A percentile compares a stretch with the other conserved stretches of the same genome.
phyloP scores from a whole-genome alignment of 1,140 invertebrate species.

The Paracyclopina nana region DNA sequence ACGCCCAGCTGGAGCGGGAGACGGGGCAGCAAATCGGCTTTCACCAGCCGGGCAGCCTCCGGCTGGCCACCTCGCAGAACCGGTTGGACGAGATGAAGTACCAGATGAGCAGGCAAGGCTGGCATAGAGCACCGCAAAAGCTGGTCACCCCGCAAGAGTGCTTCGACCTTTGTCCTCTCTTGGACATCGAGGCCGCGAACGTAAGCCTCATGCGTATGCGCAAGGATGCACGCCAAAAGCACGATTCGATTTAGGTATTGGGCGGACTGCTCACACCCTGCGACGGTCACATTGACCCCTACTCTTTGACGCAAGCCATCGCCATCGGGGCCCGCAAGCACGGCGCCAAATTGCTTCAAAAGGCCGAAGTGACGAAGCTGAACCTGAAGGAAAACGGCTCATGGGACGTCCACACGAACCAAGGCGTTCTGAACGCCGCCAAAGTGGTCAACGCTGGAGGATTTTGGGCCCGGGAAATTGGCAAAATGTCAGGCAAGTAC shows the following conservation, averaged over 20 bases:
- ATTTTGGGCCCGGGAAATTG: slow-evolving; percentile 29
- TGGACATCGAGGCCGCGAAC: slow-evolving; percentile 25
- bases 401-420: slow-evolving; percentile 25
- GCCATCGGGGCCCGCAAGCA: slow-evolving; percentile 25
- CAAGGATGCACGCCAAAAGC: too few relatives aligned
- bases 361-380: slow-evolving; percentile 21
- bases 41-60: slow-evolving; percentile 24
- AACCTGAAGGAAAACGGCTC: slow-evolving; percentile 21
- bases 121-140: slow-evolving; percentile 24
- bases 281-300: slow-evolving; percentile 29
- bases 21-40: slow-evolving; percentile 25
- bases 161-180: slow-evolving; percentile 24
- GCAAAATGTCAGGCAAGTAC: too few relatives aligned
- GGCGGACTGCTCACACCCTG: slow-evolving; percentile 26
- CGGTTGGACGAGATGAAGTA: slow-evolving; percentile 25
- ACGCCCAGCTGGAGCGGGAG: slow-evolving; percentile 24
- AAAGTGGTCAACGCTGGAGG: slow-evolving; percentile 27
- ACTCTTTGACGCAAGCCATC: slow-evolving; percentile 27
- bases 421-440: slow-evolving; percentile 23
- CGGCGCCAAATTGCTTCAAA: slow-evolving; percentile 23
- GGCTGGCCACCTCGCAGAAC: slow-evolving; percentile 22
- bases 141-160: slow-evolving; percentile 25
- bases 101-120: slow-evolving; percentile 24
- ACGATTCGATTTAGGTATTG: slow-evolving; percentile 22
- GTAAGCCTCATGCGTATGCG: not conserved